Base-by-base conservation (phyloP, 2,888 invertebrate genomes). In the Lymantria dispar region DNA sequence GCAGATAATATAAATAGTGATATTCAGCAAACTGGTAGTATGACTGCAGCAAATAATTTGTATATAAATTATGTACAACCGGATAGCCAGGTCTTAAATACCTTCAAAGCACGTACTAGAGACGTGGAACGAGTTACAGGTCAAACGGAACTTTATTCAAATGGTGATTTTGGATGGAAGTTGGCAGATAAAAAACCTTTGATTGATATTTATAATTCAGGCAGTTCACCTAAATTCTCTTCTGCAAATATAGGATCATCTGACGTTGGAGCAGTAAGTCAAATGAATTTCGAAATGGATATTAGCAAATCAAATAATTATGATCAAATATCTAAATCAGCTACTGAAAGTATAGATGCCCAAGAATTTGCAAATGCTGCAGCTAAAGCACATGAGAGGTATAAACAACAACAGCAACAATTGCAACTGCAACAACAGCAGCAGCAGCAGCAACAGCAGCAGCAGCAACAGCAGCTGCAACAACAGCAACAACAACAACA, bases 81-180 rank as follows among this genome's bases (percentile, higher is more conserved):
- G 0, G 87, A 89, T 54, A 83, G 79, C 54, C 81, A 82, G 58
- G 47, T 63, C 12, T 62, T 75, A 36, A 83, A 70, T 56, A 83
- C 75, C 46, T 52, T 75, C 10, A 87, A 78, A 70, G 61, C 66
- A 50, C 74, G 77, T 15, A 67, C 74, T 0, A 80, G 80, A 64
- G 86, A 87, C 51, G 52, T 75, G 9, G 87, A 89, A 41, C 81
- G 79, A 46, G 85, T 85, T 58, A 74, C 72, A 7, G 73, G 72
- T 36, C 86, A 84, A 52, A 62, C 77, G 47, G 80, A 79, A 11
- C 61, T 72, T 33, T 91, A 91, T 57, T 87, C 91, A 0, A 84
- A 87, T 48, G 91, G 91, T 10, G 91, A 92, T 60, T 92, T 84
- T 61, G 91, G 92, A 0, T 92, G 92, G 92, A 91, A 88, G 68